Evolutionary conservation across 2,888 invertebrate species (phyloP).

Genomic region (Protophormia terraenovae): DNA sequence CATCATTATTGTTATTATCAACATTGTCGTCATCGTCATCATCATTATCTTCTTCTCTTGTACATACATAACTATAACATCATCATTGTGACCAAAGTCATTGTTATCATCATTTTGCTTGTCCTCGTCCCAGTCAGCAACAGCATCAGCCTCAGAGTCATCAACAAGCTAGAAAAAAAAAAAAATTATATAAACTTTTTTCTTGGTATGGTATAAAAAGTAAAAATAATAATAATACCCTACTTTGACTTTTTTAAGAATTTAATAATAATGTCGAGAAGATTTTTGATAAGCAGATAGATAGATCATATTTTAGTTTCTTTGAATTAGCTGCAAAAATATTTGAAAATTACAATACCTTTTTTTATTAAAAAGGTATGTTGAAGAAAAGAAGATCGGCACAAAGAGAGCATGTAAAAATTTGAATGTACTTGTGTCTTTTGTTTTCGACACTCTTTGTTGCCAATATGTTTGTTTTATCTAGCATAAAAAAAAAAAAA

Average conservation of each 20-base stretch:
- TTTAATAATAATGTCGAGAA: not conserved
- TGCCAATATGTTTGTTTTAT: too few species aligned
- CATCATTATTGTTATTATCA: conserved; percentile 49
- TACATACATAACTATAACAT: conserved; percentile 19
- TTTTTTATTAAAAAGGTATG: too few species aligned
- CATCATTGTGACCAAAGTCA: conserved; percentile 54
- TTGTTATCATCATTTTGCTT: conserved; percentile 51
- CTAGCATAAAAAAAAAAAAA: too few species aligned
- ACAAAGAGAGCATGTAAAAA: too few species aligned
- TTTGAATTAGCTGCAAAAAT: too few species aligned
- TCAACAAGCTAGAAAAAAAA: conserved; percentile 4
- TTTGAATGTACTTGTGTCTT: too few species aligned
- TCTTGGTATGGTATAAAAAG: not conserved
- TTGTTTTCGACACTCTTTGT: too few species aligned
- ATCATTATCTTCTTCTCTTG: not conserved
- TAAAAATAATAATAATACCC: not conserved
- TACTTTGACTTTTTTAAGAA: not conserved
- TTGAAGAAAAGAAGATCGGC: too few species aligned
- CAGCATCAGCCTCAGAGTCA: not conserved
- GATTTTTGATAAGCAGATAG: too few species aligned
- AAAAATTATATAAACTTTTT: not conserved
- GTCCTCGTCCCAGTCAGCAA: conserved; percentile 34
- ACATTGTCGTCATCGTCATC: not conserved
- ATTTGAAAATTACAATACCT: too few species aligned
- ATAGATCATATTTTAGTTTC: too few species aligned